Conservation (phyloP, 2,888 invertebrate species). For the Ptychoptera contaminata region DNA sequence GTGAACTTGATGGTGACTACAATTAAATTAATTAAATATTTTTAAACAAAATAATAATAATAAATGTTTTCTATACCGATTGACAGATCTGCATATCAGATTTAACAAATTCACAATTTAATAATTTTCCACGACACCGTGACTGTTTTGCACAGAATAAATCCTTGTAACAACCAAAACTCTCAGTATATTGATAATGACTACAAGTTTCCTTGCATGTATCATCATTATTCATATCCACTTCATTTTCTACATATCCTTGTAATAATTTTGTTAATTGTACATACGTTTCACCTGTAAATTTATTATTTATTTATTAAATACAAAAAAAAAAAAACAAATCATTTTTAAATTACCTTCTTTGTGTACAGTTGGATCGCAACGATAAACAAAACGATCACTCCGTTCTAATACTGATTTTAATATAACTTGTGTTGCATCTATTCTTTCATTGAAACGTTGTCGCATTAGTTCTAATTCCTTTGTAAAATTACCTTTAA, state of each 20-base stretch:
- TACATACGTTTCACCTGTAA: constrained; percentile 43
- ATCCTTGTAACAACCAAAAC: constrained; percentile 56
- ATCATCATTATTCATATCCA: constrained; percentile 60
- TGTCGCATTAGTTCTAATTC: constrained; percentile 52
- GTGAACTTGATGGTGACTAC: constrained; percentile 15
- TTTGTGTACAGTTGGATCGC: constrained; percentile 47
- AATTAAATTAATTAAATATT: neutral
- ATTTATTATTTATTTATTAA: no score
- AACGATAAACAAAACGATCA: constrained; percentile 56
- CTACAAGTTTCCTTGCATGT: constrained; percentile 67
- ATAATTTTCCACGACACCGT: constrained; percentile 51
- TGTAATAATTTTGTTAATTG: constrained; percentile 67
- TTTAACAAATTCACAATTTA: constrained; percentile 63
- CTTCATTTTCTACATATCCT: constrained; percentile 79
- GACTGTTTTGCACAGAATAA: constrained; percentile 50
- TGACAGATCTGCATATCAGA: constrained; percentile 80
- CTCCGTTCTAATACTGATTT: constrained; percentile 49
- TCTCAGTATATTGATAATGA: constrained; percentile 55
- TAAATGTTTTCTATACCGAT: constrained; percentile 30
- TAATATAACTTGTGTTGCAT: constrained; percentile 47
- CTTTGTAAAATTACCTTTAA: constrained; percentile 53
- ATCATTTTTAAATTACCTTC: constrained; percentile 24
- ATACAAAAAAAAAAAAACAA: no score
- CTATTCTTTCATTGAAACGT: constrained; percentile 49
- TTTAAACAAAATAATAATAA: constrained; percentile 22